A percentile compares a stretch with the other conserved stretches of the same genome.
These are phyloP conservation scores for Pogonomyrmex californicus DNA, from an alignment of 1,140 invertebrate genomes.

Conservation along the genomic window DNA sequence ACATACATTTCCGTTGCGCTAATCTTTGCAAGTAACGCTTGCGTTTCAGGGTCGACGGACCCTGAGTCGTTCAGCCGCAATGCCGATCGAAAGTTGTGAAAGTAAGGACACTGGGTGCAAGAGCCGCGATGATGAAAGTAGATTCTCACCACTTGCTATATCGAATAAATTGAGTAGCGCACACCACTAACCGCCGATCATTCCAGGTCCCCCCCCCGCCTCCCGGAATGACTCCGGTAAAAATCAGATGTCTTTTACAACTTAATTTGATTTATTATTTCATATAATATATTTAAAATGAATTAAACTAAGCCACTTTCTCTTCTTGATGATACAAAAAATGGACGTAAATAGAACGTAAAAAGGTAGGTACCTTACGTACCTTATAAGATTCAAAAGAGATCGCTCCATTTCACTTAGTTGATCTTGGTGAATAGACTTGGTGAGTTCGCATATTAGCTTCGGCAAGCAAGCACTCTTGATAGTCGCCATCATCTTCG, in stretches of 20 bases:
- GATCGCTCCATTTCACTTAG: conserved; percentile 91
- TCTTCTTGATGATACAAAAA: not conserved
- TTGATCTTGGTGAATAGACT: conserved; percentile 89
- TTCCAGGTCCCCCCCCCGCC: not conserved
- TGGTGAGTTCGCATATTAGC: conserved; percentile 92
- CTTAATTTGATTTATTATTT: not conserved
- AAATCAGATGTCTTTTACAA: not conserved
- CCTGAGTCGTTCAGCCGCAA: not conserved
- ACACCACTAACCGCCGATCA: not conserved
- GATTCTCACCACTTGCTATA: conserved; percentile 13
- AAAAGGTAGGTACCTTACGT: conserved; percentile 51
- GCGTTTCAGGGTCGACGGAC: conserved; percentile 35
- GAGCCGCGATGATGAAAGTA: conserved; percentile 50
- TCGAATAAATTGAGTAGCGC: not conserved
- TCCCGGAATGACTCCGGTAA: not conserved
- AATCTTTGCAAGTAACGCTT: not conserved
- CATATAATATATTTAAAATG: not conserved
- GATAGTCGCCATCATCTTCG: conserved; percentile 86
- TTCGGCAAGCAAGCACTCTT: conserved; percentile 91
- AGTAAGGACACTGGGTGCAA: conserved; percentile 50
- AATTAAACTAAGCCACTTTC: not conserved
- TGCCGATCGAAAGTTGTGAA: conserved; percentile 74
- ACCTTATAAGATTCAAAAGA: conserved; percentile 91
- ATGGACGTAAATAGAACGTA: not conserved
- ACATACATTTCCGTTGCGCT: not conserved